Base-by-base conservation (phyloP, 2,113 vertebrate species). In the Apodemus sylvaticus region DNA sequence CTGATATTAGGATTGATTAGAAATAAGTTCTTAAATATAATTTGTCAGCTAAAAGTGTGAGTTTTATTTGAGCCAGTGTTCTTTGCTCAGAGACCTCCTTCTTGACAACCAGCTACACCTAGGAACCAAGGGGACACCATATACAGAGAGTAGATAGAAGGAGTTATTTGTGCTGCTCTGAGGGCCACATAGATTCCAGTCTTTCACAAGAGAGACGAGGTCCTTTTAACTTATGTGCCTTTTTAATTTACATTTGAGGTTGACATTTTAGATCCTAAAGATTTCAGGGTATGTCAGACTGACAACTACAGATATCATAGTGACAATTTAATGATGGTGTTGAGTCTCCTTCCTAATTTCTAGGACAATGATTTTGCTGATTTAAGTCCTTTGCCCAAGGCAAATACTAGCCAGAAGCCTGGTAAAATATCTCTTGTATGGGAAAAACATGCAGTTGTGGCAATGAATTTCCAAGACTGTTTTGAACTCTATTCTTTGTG, bases 401-500 rank as follows among this genome's bases (percentile, higher is more conserved):
- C 82, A 7, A 95, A 55, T n/a, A 19, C 48, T 89, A 93, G 42
- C 85, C 34, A 90, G 51, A 88, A 96, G 24, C 20, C 31, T 14
- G 81, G 16, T 29, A 93, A 89, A 92, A 13, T 7, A 77, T 13
- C 74, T 74, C 62, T 88, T 39, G 19, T 70, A 73, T 85, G 66
- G 71, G 53, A 77, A 90, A 91, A 96, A 13, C 14, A 78, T 7
- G 91, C 62, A 71, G 9, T 51, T 11, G 1, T 39, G 26, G 20
- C 62, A 92, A 70, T 34, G 92, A 86, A 85, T 93, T 86, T 87
- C 11, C 55, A 94, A n/a, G 19, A 51, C 39, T 85, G 58, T 73
- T 96, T 86, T 73, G 85, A 94, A 95, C 83, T 86, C 90, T 87
- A 39, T 55, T 96, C 77, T 93, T 74, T 97, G 77, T 97, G 89